Percentiles rank a stretch among this genome's conserved stretches.
Evolutionary conservation across 37 sponge, comb jelly and placozoan species (phyloP).

Genomic region (Dysidea cf. avara): DNA sequence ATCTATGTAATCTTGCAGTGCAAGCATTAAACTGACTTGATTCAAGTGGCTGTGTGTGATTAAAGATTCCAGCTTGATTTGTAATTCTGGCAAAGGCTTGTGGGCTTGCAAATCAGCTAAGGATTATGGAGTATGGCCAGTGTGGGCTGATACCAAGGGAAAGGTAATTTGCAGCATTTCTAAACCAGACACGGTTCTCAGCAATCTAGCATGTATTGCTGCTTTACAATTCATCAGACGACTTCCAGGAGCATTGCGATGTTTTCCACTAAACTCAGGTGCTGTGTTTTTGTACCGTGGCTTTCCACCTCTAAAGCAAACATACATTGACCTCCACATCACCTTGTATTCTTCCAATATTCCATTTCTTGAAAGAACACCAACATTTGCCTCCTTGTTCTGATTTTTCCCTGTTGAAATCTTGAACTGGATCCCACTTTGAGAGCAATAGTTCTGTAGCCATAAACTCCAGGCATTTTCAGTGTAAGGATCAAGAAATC

Average conservation of each 20-base stretch:
- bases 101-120: slow-evolving; percentile 27
- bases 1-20: slow-evolving; percentile 16
- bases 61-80: slow-evolving; percentile 3
- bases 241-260: slow-evolving; percentile 22
- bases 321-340: not conserved
- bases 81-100: slow-evolving; percentile 23
- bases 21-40: slow-evolving; percentile 22
- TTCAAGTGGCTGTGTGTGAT: slow-evolving; percentile 9
- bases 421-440: not conserved
- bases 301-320: slow-evolving; percentile 10
- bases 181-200: not conserved
- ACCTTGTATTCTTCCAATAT: not conserved
- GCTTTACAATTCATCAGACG: slow-evolving; percentile 20
- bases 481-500: not conserved
- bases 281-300: not conserved
- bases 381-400: not conserved
- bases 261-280: not conserved
- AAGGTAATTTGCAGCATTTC: slow-evolving; percentile 7
- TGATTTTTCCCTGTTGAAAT: not conserved
- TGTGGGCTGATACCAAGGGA: slow-evolving; percentile 18
- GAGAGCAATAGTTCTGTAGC: not conserved
- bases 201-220: not conserved
- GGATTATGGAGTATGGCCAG: slow-evolving; percentile 10
- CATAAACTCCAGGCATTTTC: not conserved
- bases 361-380: not conserved